Conservation (phyloP, 2,797 vertebrate genomes). For the Poecilia gillii region DNA sequence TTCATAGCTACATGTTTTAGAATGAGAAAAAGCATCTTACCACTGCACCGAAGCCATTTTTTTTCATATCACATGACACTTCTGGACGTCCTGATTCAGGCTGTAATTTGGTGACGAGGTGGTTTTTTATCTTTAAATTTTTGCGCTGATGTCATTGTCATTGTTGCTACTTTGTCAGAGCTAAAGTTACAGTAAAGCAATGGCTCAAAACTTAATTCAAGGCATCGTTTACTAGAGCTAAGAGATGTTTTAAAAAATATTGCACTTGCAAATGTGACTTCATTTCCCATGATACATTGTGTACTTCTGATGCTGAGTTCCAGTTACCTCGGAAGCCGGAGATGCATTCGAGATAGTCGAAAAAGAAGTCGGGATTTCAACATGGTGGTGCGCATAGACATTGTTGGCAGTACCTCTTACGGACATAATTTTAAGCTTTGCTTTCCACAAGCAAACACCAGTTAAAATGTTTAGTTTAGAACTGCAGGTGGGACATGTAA, state of each 20-base stretch:
- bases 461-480: no score
- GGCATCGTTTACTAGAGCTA: not conserved
- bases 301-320: not conserved
- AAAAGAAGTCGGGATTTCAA: not conserved
- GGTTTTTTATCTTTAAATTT: conserved; percentile 8
- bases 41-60: conserved; percentile 83
- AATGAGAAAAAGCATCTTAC: conserved; percentile 68
- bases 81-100: conserved; percentile 60
- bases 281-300: conserved; percentile 56
- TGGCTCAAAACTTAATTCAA: accelerated
- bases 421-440: no score
- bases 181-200: not conserved
- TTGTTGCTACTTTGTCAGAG: accelerated
- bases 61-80: conserved; percentile 78
- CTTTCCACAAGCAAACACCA: no score
- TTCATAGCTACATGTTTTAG: conserved; percentile 9
- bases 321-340: not conserved
- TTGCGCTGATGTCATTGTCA: accelerated
- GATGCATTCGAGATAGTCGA: not conserved
- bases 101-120: not conserved
- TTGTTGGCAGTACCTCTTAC: no score
- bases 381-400: no score
- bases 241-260: not conserved
- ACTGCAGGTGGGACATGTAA: no score
- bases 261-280: conserved; percentile 18